Percentiles rank a stretch among this genome's conserved stretches.
phyloP scores from a whole-genome alignment of 2,113 vertebrate genomes.

The Martes martes region DNA sequence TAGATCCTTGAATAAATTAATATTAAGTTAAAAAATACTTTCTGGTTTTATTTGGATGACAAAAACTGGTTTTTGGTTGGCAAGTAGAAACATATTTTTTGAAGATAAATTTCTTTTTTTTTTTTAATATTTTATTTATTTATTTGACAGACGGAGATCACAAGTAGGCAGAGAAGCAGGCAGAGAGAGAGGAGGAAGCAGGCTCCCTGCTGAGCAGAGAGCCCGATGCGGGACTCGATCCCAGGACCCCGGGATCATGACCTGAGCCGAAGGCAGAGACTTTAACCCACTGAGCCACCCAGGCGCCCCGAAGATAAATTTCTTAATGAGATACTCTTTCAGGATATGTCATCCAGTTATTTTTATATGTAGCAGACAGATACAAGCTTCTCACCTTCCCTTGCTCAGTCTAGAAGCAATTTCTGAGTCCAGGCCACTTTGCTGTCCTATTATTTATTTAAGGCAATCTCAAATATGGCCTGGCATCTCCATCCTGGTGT shows the following conservation, averaged over 20 bases:
- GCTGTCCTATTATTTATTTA: background rate
- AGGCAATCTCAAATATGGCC: background rate
- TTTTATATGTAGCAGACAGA: background rate
- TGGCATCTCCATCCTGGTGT: background rate
- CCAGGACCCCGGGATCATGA: no score
- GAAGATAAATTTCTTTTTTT: background rate
- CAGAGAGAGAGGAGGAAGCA: no score
- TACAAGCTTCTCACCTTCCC: background rate
- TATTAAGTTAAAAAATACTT: background rate
- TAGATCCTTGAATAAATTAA: background rate
- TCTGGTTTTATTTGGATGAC: background rate
- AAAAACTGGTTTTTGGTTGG: background rate
- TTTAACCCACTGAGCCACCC: no score
- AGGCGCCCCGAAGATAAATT: background rate
- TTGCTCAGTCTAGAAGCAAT: background rate
- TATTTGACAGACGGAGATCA: no score
- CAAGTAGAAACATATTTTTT: background rate
- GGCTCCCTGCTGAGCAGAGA: no score
- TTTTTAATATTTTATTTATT: no score
- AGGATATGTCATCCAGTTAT: background rate
- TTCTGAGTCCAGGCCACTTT: background rate
- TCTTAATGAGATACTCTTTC: background rate
- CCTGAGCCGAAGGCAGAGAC: no score
- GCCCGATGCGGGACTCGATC: no score
- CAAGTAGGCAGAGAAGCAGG: no score